Evolutionary conservation across 2,113 vertebrate species (phyloP).

Genomic region (Mobula birostris): DNA sequence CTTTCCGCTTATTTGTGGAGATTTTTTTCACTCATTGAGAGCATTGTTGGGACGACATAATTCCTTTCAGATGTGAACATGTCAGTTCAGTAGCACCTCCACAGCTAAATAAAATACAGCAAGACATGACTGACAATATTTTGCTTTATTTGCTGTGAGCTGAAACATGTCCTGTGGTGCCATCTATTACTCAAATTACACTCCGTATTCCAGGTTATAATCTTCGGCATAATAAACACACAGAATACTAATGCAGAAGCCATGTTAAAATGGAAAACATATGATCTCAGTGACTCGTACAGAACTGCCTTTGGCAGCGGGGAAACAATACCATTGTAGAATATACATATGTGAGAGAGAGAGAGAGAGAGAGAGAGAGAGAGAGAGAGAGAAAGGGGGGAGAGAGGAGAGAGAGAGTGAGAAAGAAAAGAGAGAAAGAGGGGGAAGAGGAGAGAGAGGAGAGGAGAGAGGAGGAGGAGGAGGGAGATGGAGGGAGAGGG

Average conservation of each 20-base stretch:
- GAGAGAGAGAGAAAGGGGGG: no score
- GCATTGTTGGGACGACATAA: not conserved
- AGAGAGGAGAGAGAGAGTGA: no score
- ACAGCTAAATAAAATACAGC: not conserved
- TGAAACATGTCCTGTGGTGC: not conserved
- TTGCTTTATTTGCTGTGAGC: not conserved
- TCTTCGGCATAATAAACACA: not conserved
- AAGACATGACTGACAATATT: not conserved
- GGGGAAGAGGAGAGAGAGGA: no score
- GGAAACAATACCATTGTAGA: not conserved
- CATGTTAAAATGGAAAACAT: not conserved
- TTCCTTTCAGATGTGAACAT: conserved; percentile 4
- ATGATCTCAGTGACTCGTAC: not conserved
- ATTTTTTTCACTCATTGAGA: not conserved
- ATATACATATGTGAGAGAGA: not conserved
- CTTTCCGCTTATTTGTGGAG: not conserved
- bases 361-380: not conserved
- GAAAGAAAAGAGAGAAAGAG: no score
- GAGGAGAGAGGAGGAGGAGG: no score
- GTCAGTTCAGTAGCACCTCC: conserved; percentile 26
- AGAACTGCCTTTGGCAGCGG: not conserved
- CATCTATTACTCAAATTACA: conserved; percentile 23
- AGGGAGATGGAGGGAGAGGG: no score
- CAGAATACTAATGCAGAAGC: not conserved
- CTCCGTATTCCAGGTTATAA: not conserved